These are phyloP conservation scores for Probosciger aterrimus DNA, from an alignment of 2,113 vertebrate genomes.

Conservation along the genomic window DNA sequence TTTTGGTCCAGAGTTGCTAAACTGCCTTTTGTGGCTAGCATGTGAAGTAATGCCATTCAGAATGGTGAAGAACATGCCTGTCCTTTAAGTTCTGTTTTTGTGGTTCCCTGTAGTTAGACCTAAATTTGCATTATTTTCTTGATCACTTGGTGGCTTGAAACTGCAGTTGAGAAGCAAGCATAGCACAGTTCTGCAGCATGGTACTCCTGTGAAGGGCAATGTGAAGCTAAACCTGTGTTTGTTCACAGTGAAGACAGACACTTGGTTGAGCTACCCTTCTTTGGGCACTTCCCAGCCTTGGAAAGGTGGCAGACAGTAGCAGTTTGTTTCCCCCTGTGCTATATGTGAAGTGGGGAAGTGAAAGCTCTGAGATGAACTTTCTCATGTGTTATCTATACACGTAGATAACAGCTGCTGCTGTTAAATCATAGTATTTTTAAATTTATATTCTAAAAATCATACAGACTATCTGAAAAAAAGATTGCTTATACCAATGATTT, in stretches of 20 bases:
- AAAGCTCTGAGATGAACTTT: background rate
- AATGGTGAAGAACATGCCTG: background rate
- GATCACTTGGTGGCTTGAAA: background rate
- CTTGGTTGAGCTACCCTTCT: background rate
- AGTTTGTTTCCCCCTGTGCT: background rate
- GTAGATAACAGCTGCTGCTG: background rate
- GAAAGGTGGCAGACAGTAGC: background rate
- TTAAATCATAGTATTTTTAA: background rate
- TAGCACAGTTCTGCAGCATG: background rate
- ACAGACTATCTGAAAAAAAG: background rate
- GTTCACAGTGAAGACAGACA: rapidly evolving
- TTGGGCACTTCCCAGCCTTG: background rate
- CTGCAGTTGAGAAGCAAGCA: background rate
- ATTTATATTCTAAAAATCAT: background rate
- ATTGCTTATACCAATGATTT: background rate
- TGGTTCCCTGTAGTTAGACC: background rate
- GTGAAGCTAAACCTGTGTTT: background rate
- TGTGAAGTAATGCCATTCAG: background rate
- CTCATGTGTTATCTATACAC: background rate
- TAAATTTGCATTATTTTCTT: background rate
- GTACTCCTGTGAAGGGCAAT: background rate
- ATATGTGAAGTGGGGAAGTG: background rate
- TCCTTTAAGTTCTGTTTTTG: background rate
- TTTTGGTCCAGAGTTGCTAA: background rate
- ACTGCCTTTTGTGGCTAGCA: background rate